A percentile compares a stretch with the other conserved stretches of the same genome.
phyloP scores from a whole-genome alignment of 2,113 vertebrate species.

The Callipepla californica region DNA sequence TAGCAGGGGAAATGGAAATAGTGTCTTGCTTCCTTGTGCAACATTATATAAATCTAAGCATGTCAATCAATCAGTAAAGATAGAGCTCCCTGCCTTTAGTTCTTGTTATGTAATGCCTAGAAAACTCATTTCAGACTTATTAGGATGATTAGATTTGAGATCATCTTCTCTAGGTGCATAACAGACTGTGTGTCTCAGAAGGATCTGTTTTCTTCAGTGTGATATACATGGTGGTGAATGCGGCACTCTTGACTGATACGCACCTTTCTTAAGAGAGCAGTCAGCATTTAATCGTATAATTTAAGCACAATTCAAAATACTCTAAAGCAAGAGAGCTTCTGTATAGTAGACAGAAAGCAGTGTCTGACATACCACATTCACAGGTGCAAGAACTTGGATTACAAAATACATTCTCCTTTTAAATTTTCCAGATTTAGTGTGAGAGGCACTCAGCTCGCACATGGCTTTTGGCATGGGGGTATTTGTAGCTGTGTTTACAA shows the following conservation, averaged over 20 bases:
- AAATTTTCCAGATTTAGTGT: too few relatives aligned
- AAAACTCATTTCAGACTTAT: background rate
- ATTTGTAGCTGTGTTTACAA: too few relatives aligned
- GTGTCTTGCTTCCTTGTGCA: background rate
- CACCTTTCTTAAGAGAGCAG: background rate
- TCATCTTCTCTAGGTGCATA: accelerated
- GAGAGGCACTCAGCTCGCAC: too few relatives aligned
- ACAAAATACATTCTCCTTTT: background rate
- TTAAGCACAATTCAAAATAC: background rate
- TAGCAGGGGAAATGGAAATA: background rate
- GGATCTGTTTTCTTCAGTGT: background rate
- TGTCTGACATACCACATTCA: background rate
- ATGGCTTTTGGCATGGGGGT: background rate
- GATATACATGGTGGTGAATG: accelerated
- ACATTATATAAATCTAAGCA: background rate
- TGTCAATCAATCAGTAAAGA: background rate
- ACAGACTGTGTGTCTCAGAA: background rate
- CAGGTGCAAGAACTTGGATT: background rate
- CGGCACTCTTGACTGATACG: background rate
- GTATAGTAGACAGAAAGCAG: background rate
- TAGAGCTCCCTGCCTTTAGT: background rate
- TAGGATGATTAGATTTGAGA: background rate
- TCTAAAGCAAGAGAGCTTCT: background rate
- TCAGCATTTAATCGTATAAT: background rate
- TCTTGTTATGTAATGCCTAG: background rate